Conservation (phyloP, 2,888 invertebrate species). For the Pegoplata infirma region DNA sequence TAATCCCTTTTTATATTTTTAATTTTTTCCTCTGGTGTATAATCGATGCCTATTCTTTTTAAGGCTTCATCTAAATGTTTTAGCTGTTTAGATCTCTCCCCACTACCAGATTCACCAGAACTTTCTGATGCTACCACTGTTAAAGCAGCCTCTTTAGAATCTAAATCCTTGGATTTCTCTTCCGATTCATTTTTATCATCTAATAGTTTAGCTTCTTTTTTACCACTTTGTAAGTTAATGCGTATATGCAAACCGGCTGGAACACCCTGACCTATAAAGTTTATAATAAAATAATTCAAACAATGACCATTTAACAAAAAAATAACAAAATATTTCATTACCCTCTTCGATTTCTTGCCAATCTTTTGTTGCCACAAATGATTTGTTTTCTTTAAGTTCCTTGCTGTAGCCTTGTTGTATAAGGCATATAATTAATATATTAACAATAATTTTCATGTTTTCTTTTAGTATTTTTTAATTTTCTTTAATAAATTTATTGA, state of each 20-base stretch:
- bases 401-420: slow-evolving; percentile 10
- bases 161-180: slow-evolving; percentile 36
- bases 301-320: too few relatives aligned
- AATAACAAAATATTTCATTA: too few relatives aligned
- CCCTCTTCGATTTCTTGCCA: slow-evolving; percentile 84
- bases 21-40: slow-evolving; percentile 68
- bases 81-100: slow-evolving; percentile 34
- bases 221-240: slow-evolving; percentile 86
- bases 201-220: slow-evolving; percentile 86
- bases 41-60: slow-evolving; percentile 73
- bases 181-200: slow-evolving; percentile 79
- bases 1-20: slow-evolving; percentile 79
- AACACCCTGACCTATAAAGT: slow-evolving; percentile 83
- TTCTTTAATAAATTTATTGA: slow-evolving; percentile 31
- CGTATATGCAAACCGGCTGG: slow-evolving; percentile 87
- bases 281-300: too few relatives aligned
- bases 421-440: slow-evolving; percentile 12
- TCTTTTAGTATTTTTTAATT: neutral
- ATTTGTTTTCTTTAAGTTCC: slow-evolving; percentile 70
- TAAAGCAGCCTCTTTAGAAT: slow-evolving; percentile 59
- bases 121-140: slow-evolving; percentile 54
- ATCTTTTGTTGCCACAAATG: slow-evolving; percentile 81
- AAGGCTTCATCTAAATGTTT: slow-evolving; percentile 70
- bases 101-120: slow-evolving; percentile 18
- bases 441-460: slow-evolving; percentile 49